These are phyloP conservation scores for Polia nebulosa DNA, from an alignment of 2,888 invertebrate species.

Conservation along the genomic window DNA sequence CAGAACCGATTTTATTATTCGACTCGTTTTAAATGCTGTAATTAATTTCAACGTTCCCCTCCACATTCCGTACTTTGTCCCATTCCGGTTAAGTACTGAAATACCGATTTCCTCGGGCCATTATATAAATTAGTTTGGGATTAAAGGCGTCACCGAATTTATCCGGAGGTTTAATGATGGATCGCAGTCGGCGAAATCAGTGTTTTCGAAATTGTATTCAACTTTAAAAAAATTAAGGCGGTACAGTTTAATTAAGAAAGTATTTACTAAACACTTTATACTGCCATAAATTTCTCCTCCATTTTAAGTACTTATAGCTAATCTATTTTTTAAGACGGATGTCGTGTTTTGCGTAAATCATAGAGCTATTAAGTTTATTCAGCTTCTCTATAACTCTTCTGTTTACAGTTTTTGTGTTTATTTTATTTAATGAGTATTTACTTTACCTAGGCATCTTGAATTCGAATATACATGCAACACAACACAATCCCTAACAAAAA, in stretches of 20 bases:
- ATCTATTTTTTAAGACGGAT: no score
- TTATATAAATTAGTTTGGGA: constrained; percentile 76
- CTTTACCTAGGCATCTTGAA: no score
- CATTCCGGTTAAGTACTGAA: constrained; percentile 64
- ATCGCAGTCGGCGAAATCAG: constrained; percentile 12
- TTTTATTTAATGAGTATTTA: no score
- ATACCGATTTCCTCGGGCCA: constrained; percentile 71
- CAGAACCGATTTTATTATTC: constrained; percentile 30
- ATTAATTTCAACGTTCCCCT: constrained; percentile 50
- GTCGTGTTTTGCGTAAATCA: no score
- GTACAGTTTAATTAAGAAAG: no score
- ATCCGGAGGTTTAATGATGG: constrained; percentile 70
- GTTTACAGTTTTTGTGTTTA: no score
- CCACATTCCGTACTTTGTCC: constrained; percentile 62
- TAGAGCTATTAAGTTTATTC: no score
- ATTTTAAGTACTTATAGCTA: no score
- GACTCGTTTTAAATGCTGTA: constrained; percentile 38
- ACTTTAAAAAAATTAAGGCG: not conserved
- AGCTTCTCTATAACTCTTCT: no score
- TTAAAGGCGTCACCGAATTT: constrained; percentile 72
- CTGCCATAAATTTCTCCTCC: not conserved
- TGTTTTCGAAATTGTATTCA: not conserved
- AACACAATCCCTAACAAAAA: no score
- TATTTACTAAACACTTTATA: no score
- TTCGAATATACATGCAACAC: no score